Evolutionary conservation across 2,797 vertebrate species (phyloP).

Genomic region (Pangasius sanitwongsei): DNA sequence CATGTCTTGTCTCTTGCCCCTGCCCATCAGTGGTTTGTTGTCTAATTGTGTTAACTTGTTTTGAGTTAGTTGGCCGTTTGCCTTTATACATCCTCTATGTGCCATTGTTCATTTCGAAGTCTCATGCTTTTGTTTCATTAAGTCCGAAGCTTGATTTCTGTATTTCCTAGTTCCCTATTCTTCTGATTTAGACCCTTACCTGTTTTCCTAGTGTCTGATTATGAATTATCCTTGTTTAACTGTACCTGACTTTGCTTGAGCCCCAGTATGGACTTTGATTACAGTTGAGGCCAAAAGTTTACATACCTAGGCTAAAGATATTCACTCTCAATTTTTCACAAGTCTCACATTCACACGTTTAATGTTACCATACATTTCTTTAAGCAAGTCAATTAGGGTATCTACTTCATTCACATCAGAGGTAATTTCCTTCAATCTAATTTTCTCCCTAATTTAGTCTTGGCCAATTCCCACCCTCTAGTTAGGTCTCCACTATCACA

Average conservation of each 20-base stretch:
- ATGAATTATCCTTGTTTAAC: background rate
- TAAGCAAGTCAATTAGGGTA: background rate
- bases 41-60: background rate
- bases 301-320: background rate
- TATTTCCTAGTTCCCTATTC: background rate
- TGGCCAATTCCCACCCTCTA: background rate
- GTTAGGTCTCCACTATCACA: background rate
- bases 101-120: background rate
- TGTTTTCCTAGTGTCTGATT: background rate
- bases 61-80: background rate
- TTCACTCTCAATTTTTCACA: background rate
- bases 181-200: background rate
- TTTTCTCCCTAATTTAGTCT: background rate
- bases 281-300: background rate
- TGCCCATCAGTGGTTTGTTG: background rate
- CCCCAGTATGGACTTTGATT: background rate
- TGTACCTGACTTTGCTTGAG: background rate
- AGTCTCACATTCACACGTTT: background rate
- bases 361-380: background rate
- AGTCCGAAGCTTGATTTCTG: background rate
- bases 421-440: background rate
- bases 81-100: background rate
- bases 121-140: background rate
- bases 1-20: too few relatives aligned
- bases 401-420: background rate